Percentiles rank a stretch among this genome's conserved stretches.
These are phyloP conservation scores for Nymphalis urticae DNA, from an alignment of 2,888 invertebrate genomes.

Conservation along the genomic window DNA sequence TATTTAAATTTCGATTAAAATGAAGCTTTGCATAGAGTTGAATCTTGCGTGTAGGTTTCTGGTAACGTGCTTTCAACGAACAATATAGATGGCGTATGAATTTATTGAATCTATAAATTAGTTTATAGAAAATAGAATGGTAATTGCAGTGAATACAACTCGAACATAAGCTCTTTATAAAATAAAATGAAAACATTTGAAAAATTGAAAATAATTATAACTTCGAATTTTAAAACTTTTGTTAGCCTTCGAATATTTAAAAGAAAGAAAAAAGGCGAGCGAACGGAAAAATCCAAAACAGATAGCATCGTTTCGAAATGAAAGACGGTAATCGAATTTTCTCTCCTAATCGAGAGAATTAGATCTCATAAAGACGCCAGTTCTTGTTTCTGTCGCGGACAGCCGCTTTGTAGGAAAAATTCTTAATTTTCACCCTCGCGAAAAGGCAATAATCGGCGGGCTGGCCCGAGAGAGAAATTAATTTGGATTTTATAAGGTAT, in stretches of 20 bases:
- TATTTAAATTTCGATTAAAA: too few relatives aligned
- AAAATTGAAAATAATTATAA: too few relatives aligned
- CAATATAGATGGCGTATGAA: too few relatives aligned
- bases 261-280: conserved; percentile 7
- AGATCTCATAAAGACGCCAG: conserved; percentile 61
- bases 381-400: conserved; percentile 59
- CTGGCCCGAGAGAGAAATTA: conserved; percentile 51
- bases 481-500: conserved; percentile 54
- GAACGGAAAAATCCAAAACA: conserved; percentile 30
- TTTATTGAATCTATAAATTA: background rate
- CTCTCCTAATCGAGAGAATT: conserved; percentile 60
- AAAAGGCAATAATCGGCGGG: conserved; percentile 58
- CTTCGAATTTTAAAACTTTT: background rate
- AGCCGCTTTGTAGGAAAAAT: conserved; percentile 59
- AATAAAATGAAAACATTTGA: too few relatives aligned
- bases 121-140: background rate
- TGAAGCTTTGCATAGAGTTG: too few relatives aligned
- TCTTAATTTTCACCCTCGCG: conserved; percentile 56
- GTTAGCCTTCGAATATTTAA: background rate
- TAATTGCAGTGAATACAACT: background rate
- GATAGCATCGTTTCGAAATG: conserved; percentile 42
- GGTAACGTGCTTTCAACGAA: too few relatives aligned
- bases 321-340: conserved; percentile 58
- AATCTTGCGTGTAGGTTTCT: too few relatives aligned
- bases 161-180: too few relatives aligned